phyloP scores from a whole-genome alignment of 1,140 invertebrate species.

The Micrasema longulum region DNA sequence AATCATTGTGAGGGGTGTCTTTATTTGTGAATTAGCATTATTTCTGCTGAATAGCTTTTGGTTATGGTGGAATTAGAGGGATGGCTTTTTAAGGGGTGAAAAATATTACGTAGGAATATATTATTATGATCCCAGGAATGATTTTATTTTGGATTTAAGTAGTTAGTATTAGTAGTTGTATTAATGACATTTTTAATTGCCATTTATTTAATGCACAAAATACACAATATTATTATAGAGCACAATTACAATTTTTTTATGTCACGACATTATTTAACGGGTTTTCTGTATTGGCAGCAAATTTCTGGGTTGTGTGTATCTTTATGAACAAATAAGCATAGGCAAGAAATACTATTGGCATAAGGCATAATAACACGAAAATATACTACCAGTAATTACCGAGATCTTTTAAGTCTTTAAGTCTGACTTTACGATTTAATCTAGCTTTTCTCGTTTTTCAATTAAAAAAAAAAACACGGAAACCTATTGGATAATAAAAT shows the following conservation, averaged over 20 bases:
- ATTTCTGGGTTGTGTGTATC: no score
- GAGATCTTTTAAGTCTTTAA: no score
- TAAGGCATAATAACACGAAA: no score
- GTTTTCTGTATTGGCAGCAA: no score
- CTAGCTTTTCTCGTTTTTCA: no score
- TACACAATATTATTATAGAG: background rate
- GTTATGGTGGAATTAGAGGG: conserved; percentile 23
- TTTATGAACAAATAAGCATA: no score
- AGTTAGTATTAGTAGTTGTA: background rate
- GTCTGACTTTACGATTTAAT: no score
- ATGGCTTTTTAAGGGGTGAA: background rate
- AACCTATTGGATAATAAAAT: no score
- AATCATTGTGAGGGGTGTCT: background rate
- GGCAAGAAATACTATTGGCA: no score
- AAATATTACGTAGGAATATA: background rate
- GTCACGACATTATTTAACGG: background rate
- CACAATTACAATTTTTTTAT: background rate
- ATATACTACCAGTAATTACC: no score
- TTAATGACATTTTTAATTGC: background rate
- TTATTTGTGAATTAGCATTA: conserved; percentile 30
- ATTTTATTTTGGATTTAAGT: background rate
- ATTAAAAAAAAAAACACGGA: no score
- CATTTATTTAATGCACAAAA: background rate
- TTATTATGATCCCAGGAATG: background rate
- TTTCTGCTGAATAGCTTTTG: conserved; percentile 21